A percentile compares a stretch with the other conserved stretches of the same genome.
These are phyloP conservation scores for Helleia helle DNA, from an alignment of 2,888 invertebrate species.

Conservation along the genomic window DNA sequence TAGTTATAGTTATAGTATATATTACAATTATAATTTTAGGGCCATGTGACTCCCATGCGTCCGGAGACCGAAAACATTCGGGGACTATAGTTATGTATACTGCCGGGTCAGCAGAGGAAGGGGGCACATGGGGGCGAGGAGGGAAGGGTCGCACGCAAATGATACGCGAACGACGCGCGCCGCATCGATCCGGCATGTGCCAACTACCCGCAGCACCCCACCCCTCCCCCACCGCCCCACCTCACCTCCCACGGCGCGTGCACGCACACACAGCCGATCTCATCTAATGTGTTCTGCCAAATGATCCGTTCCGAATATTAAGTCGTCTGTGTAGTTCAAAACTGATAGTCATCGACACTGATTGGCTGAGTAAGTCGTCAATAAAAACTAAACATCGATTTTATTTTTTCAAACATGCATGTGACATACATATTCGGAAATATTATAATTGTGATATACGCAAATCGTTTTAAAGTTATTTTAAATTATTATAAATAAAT, in stretches of 20 bases:
- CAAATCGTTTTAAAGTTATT: too few relatives aligned
- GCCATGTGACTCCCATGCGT: constrained; percentile 27
- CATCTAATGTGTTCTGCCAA: constrained; percentile 65
- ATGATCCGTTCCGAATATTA: constrained; percentile 59
- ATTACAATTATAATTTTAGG: constrained; percentile 12
- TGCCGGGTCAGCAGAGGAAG: constrained; percentile 29
- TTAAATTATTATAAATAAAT: too few relatives aligned
- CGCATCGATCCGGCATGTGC: constrained; percentile 61
- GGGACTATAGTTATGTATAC: constrained; percentile 23
- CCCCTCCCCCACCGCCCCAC: constrained; percentile 24
- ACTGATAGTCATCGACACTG: constrained; percentile 30
- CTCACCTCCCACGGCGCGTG: constrained; percentile 45
- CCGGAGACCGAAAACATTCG: constrained; percentile 24
- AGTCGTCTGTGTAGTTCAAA: constrained; percentile 30
- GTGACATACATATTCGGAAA: too few relatives aligned
- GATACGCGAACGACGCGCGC: constrained; percentile 55
- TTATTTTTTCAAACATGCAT: background rate
- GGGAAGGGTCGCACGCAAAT: constrained; percentile 58
- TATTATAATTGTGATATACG: too few relatives aligned
- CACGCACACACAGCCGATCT: constrained; percentile 29
- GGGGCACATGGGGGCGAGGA: too few relatives aligned
- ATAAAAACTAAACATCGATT: background rate
- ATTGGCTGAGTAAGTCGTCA: constrained; percentile 13
- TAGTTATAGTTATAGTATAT: too few relatives aligned
- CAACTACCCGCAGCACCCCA: constrained; percentile 26